Evolutionary conservation across 2,888 invertebrate genomes (phyloP), one percentile per base, ranked within the genome.

Genomic region (Pseudoips prasinana): DNA sequence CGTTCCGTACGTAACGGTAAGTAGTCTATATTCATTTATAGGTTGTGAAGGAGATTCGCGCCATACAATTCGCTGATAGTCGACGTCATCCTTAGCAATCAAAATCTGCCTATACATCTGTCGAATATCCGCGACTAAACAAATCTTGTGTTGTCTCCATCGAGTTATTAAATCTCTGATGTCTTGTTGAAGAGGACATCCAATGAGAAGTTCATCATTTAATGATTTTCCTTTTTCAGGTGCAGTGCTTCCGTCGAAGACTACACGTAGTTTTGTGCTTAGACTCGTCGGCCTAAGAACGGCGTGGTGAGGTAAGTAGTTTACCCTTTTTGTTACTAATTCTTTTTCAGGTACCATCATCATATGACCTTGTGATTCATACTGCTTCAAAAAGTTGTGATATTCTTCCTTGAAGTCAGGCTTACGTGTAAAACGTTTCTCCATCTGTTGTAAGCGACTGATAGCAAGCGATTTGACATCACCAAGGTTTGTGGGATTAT

Each of bases 281-380:
- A n/a, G n/a, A n/a, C n/a, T n/a, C n/a, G n/a, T n/a, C n/a, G n/a
- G n/a, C n/a, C n/a, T n/a, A n/a, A 23, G 3, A 2, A 23, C 23
- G 9, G 7, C 8, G 9, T 23, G 23, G 23, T 23, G 23, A 5
- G 9, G 23, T 20, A 20, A 20, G 20, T 20, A 20, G 20, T n/a
- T n/a, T 20, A 7, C 2, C 20, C 7, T 20, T 8, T 11, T 19
- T 26, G n/a, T 28, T 4, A 22, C 9, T 7, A 10, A 20, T 36
- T 48, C 45, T n/a, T 36, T 42, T 48, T 38, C 38, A 45, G 37
- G 29, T 46, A 44, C 33, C 7, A 25, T 14, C 9, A 22, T 27
- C 48, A 56, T 49, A 31, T 56, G 52, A 40, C 41, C 33, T 28
- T 34, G 28, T 9, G 25, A 20, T 22, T 31, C 19, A 26, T 56